Evolutionary conservation across 2,113 vertebrate genomes (phyloP).

Genomic region (Crotalus viridis): DNA sequence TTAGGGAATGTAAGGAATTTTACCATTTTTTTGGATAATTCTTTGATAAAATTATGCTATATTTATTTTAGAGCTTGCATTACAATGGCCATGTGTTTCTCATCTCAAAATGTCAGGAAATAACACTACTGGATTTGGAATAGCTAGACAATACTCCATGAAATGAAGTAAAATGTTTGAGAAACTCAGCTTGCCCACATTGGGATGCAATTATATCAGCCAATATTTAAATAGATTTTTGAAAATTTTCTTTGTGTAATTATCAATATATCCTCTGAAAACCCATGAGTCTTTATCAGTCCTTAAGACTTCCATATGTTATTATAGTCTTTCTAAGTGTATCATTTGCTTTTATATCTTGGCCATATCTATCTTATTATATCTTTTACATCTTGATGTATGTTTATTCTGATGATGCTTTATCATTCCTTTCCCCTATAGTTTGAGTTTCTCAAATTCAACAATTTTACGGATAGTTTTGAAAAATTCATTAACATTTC

Average conservation of each 20-base stretch:
- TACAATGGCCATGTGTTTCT: background rate
- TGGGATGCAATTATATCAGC: background rate
- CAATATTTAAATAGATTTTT: background rate
- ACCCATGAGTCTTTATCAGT: background rate
- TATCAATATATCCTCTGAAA: background rate
- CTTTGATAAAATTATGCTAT: background rate
- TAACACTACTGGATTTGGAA: background rate
- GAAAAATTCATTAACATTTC: background rate
- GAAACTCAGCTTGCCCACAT: background rate
- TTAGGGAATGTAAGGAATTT: background rate
- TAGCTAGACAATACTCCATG: background rate
- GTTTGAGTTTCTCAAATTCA: background rate
- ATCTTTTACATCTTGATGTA: background rate
- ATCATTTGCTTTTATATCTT: too few species aligned
- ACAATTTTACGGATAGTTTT: background rate
- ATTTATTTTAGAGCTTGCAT: background rate
- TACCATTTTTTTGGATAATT: background rate
- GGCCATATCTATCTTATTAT: too few species aligned
- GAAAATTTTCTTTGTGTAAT: background rate
- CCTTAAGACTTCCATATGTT: background rate
- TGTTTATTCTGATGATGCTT: background rate
- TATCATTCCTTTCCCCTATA: background rate
- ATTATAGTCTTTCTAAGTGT: too few species aligned
- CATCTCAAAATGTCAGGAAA: background rate
- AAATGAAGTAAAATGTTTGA: background rate